Evolutionary conservation across 1,140 invertebrate genomes (phyloP).

Genomic region (Drosophila teissieri): DNA sequence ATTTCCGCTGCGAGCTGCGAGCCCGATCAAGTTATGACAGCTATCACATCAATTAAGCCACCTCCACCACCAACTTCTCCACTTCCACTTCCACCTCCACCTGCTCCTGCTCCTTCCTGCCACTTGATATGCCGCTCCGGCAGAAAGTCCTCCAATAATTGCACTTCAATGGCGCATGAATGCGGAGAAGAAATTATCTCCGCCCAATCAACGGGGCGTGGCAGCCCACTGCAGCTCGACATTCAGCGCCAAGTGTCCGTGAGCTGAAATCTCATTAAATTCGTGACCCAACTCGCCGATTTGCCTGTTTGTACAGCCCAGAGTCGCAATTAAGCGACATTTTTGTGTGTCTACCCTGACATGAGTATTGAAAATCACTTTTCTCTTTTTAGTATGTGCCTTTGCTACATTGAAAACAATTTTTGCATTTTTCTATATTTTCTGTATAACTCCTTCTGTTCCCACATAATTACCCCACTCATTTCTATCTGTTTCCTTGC

Average conservation of each 20-base stretch:
- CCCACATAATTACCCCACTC: neutral
- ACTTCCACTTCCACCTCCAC: neutral
- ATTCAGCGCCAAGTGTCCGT: conserved; percentile 49
- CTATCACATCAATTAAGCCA: conserved; percentile 52
- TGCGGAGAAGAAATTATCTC: conserved; percentile 32
- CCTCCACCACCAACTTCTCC: neutral
- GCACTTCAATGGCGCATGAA: conserved; percentile 37
- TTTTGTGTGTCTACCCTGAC: conserved; percentile 28
- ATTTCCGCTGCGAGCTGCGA: conserved; percentile 37
- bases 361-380: conserved; percentile 50
- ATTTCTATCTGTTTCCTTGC: neutral
- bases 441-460: neutral
- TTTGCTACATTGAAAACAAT: neutral
- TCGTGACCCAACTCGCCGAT: conserved; percentile 7
- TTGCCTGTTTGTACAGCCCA: conserved; percentile 11
- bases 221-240: conserved; percentile 32
- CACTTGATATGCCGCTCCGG: conserved; percentile 18
- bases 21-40: conserved; percentile 49
- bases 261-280: conserved; percentile 55
- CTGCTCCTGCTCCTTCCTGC: neutral
- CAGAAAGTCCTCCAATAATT: conserved; percentile 42
- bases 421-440: neutral
- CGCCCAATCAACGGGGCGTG: conserved; percentile 22
- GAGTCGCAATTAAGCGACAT: conserved; percentile 57
- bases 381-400: conserved; percentile 21